These are phyloP conservation scores for Hanleya hanleyi DNA, from an alignment of 2,888 invertebrate species.

Conservation along the genomic window DNA sequence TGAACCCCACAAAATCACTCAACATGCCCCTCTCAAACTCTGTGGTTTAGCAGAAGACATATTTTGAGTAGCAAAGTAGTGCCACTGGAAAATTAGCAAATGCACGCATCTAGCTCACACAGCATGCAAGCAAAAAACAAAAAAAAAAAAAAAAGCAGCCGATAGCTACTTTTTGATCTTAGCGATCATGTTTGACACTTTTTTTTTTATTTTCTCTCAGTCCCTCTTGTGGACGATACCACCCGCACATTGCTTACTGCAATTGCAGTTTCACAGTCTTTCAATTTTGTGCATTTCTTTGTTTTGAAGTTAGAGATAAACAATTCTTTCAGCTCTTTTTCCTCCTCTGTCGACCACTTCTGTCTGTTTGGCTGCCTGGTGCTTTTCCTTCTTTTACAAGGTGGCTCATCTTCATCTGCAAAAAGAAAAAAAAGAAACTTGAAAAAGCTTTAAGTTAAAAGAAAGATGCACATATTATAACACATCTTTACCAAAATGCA, in stretches of 20 bases:
- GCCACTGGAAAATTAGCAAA: too few relatives aligned
- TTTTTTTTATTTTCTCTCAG: background rate
- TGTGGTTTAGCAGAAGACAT: too few relatives aligned
- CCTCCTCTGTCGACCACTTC: background rate
- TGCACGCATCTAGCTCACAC: too few relatives aligned
- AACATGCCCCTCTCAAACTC: too few relatives aligned
- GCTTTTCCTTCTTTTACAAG: background rate
- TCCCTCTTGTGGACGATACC: background rate
- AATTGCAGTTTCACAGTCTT: background rate
- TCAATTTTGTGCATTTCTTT: background rate
- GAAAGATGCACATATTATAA: too few relatives aligned
- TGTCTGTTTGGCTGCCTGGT: background rate
- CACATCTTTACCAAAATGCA: too few relatives aligned
- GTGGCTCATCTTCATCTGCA: background rate
- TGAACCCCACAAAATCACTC: too few relatives aligned
- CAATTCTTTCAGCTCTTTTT: background rate
- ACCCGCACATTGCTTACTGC: background rate
- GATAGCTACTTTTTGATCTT: too few relatives aligned
- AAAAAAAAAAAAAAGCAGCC: too few relatives aligned
- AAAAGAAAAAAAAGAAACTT: background rate
- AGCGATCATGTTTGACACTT: background rate
- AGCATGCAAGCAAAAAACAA: too few relatives aligned
- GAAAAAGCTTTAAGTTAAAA: too few relatives aligned
- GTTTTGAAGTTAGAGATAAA: background rate
- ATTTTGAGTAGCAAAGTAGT: too few relatives aligned